Base-by-base conservation (phyloP, 2,888 invertebrate species). In the Hesperia comma region DNA sequence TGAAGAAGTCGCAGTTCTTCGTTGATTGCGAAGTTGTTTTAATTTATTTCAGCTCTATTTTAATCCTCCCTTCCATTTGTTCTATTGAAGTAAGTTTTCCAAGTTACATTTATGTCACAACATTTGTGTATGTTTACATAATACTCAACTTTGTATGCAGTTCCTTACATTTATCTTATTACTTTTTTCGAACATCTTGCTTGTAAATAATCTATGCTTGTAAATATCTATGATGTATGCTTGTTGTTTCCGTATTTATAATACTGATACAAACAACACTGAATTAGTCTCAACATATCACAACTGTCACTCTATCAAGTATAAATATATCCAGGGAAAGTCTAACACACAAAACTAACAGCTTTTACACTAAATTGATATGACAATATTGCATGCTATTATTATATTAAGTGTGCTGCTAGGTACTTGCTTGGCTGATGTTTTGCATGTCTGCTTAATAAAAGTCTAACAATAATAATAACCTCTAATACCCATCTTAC, bases 121-220 rank as follows among this genome's bases (percentile, higher is more conserved):
- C 69, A 61, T 70, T 63, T 66, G 55, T 46, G 68, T 70, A 68
- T 84, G 86, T 86, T 86, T 86, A 86, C 83, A 86, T 86, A 86
- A 86, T 85, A 82, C 33, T 40, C 53, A 54, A 51, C 67, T 58
- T 69, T 69, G 61, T 63, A 61, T 58, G 68, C 63, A 41, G 40
- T 53, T 61, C 56, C 55, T 53, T 37, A 17, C 51, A 70, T 61
- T 56, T 64, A 55, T 26, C 26, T 71, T 0, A 19, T 49, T 17
- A 4, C 21, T 26, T 51, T 51, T 51, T 51, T 14, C 14, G 21
- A 26, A 51, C 14, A 12, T 14, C 21, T 51, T 51, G 4, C 41
- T 58, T 58, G 33, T 12, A 70, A 70, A 69, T 70, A 72, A 70
- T 53, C 17, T 10, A 6, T 26, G 4, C 41, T 58, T 58, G 33